Base-by-base conservation (phyloP, 2,113 vertebrate species). In the Peromyscus californicus region DNA sequence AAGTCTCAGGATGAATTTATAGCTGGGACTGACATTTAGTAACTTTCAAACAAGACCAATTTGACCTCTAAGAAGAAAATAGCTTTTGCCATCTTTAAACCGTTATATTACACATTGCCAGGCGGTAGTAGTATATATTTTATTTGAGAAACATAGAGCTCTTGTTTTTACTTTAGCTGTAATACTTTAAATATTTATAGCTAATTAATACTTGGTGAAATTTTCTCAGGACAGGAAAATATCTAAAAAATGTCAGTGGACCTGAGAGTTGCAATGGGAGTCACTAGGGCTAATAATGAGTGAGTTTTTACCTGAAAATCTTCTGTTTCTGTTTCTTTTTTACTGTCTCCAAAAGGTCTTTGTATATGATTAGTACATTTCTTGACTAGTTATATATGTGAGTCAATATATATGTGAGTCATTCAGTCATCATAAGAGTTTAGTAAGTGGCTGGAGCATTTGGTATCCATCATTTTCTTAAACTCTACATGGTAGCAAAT, bases 1-100 rank as follows among this genome's bases (percentile, higher is more conserved):
- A 79, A 69, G 72, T 96, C 97, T 96, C 96, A 96, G 95, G 90
- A 90, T 91, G 65, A 97, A 97, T 98, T 98, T 97, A 96, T 96
- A 97, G 91, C 95, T 97, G 61, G 93, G 95, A 97, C 2, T 93
- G 94, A 96, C 96, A 97, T 42, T 10, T 33, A 87, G 90, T 67
- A 95, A 96, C 96, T 96, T 95, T 96, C 82, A 97, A 94, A 95
- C 1, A 36, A 89, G 78, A 97, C 78, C n/a, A 97, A 89, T 48
- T 91, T 97, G 94, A 97, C 82, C 95, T 95, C 91, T 51, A 94
- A 87, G 80, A n/a, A 91, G 89, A 96, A 80, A 92, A 65, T 3
- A 88, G 61, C 70, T 89, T 93, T 63, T 5, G 88, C 36, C 74
- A 84, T 84, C 85, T 92, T 83, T 89, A 96, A 97, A 78, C 19